Base-by-base conservation (phyloP, 2,113 vertebrate species). In the Otus sunia region DNA sequence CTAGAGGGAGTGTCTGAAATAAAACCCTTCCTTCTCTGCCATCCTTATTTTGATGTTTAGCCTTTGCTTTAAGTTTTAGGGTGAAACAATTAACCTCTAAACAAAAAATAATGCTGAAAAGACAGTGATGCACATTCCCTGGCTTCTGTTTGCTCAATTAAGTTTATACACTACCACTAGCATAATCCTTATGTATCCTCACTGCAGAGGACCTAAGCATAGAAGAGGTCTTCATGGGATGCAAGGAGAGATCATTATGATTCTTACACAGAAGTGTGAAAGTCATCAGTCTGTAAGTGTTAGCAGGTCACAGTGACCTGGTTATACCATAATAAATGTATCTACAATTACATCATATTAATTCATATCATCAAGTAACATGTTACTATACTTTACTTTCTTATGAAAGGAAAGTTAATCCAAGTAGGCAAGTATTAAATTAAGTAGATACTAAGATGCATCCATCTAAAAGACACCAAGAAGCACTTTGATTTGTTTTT, bases 81-180 rank as follows among this genome's bases (percentile, higher is more conserved):
- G 50, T 90, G 93, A 92, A 94, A 77, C 64, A 92, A 62, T 96
- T 96, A 96, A 94, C 88, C 77, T 81, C n/a, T 74, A 60, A 87
- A 81, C 20, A 84, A 92, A 56, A 83, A 83, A 83, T 2, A 39
- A n/a, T 11, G 25, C 27, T 94, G 87, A 81, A 77, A 90, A 84
- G 39, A 69, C 43, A 73, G 50, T 25, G 27, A 66, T 23, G 29
- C 15, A 34, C n/a, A 45, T 66, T 78, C 12, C 6, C 4, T 55
- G 19, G 22, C 10, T 85, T 87, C 25, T 59, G 4, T 72, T 94
- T 71, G 17, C 27, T 68, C 16, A 59, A 29, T 93, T 75, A 88
- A 21, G 15, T 60, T 87, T 78, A 43, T 78, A 64, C 7, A 27
- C 23, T 56, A 23, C 6, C 20, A 49, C 22, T 23, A 37, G 5